These are phyloP conservation scores for Pachymerium ferrugineum DNA, from an alignment of 2,888 invertebrate genomes.

Conservation along the genomic window DNA sequence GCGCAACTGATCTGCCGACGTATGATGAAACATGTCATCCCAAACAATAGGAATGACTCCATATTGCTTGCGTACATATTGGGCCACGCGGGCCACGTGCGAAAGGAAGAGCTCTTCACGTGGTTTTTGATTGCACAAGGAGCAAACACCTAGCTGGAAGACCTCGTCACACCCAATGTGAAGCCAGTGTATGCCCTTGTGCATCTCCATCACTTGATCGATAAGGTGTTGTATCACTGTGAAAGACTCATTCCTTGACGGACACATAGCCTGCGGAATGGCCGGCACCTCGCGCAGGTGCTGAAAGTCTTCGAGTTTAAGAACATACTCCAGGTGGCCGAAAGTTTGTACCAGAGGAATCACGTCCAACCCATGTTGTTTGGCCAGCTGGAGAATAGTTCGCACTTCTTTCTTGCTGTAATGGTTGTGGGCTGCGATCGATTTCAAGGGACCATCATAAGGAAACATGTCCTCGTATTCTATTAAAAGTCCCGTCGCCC, in stretches of 20 bases:
- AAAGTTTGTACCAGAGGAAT: slow-evolving; percentile 55
- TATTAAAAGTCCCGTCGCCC: slow-evolving; percentile 55
- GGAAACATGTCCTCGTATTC: slow-evolving; percentile 63
- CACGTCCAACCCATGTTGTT: slow-evolving; percentile 52
- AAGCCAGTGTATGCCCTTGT: slow-evolving; percentile 46
- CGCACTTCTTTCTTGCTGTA: slow-evolving; percentile 46
- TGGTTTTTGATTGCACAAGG: slow-evolving; percentile 50
- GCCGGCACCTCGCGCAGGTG: slow-evolving; percentile 60
- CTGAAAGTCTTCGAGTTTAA: slow-evolving; percentile 65
- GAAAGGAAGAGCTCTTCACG: slow-evolving; percentile 41
- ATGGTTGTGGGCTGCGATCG: slow-evolving; percentile 47
- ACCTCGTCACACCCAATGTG: slow-evolving; percentile 74
- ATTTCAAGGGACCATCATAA: slow-evolving; percentile 49
- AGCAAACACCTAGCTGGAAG: slow-evolving; percentile 63
- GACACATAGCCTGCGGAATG: slow-evolving; percentile 59
- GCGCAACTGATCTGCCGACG: slow-evolving; percentile 55
- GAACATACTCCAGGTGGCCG: slow-evolving; percentile 60
- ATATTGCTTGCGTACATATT: slow-evolving; percentile 57
- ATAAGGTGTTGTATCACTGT: slow-evolving; percentile 44
- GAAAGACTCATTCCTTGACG: slow-evolving; percentile 47
- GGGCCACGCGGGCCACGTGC: slow-evolving; percentile 59
- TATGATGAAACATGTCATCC: slow-evolving; percentile 72
- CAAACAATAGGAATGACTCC: slow-evolving; percentile 62
- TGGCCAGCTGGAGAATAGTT: slow-evolving; percentile 44
- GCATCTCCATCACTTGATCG: slow-evolving; percentile 46